Conservation (phyloP, 1,140 invertebrate genomes). For the Nylanderia fulva region DNA sequence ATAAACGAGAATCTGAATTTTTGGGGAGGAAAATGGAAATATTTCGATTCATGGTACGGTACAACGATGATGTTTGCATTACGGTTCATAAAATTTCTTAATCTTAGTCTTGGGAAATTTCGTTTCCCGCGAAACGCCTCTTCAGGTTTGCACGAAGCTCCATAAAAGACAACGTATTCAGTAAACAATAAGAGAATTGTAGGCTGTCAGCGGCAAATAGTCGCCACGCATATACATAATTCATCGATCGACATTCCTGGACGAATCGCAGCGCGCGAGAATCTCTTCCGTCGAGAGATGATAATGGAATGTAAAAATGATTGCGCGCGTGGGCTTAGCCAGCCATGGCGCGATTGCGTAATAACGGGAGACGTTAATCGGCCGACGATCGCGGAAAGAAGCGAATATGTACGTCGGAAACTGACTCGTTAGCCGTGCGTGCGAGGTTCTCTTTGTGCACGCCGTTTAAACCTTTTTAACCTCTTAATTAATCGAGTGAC, state of each 20-base stretch:
- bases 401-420: slow-evolving; percentile 33
- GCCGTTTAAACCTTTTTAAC: slow-evolving; percentile 70
- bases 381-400: slow-evolving; percentile 61
- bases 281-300: slow-evolving; percentile 44
- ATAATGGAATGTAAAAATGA: slow-evolving; percentile 50
- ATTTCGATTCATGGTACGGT: neutral
- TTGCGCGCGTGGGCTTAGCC: slow-evolving; percentile 46
- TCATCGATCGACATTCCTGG: slow-evolving; percentile 52
- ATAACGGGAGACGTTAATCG: slow-evolving; percentile 61
- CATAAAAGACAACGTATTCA: slow-evolving; percentile 19
- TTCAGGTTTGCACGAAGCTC: neutral
- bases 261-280: slow-evolving; percentile 36
- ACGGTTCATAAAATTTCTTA: neutral
- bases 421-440: slow-evolving; percentile 57
- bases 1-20: too few relatives aligned
- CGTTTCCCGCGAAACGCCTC: neutral
- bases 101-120: neutral
- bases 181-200: slow-evolving; percentile 15
- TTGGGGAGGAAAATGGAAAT: neutral
- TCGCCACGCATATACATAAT: slow-evolving; percentile 49
- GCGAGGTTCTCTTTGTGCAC: slow-evolving; percentile 15
- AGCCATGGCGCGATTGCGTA: slow-evolving; percentile 64
- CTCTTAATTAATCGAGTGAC: slow-evolving; percentile 72
- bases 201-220: slow-evolving; percentile 30
- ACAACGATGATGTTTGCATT: neutral